Evolutionary conservation across 2,888 invertebrate genomes (phyloP).

Genomic region (Phalera bucephala): DNA sequence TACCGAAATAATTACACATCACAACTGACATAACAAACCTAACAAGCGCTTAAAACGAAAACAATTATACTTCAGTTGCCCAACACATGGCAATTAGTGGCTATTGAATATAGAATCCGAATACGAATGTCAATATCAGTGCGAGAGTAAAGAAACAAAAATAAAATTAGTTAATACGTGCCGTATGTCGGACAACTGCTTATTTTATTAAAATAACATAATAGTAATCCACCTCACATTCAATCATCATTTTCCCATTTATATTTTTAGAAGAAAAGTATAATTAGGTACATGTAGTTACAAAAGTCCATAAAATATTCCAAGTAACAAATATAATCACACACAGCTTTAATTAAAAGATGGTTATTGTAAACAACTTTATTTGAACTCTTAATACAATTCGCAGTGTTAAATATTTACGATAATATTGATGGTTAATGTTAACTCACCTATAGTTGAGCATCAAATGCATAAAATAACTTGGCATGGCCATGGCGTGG

Average conservation of each 20-base stretch:
- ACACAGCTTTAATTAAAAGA: conserved; percentile 37
- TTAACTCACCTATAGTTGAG: conserved; percentile 59
- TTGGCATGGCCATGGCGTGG: conserved; percentile 38
- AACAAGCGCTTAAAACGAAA: no score
- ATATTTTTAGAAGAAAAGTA: conserved; percentile 5
- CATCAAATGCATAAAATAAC: conserved; percentile 46
- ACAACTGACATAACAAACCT: no score
- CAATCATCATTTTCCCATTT: conserved; percentile 10
- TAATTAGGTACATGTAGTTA: conserved; percentile 48
- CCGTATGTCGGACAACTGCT: no score
- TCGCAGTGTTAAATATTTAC: conserved; percentile 42
- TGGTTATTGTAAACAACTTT: conserved; percentile 14
- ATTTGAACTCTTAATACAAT: conserved; percentile 28
- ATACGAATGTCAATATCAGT: no score
- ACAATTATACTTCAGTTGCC: no score
- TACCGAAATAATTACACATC: no score
- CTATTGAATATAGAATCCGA: no score
- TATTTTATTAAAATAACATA: no score
- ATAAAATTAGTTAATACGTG: no score
- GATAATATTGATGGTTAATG: conserved; percentile 32
- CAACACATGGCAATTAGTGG: no score
- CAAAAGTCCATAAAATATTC: conserved; percentile 38
- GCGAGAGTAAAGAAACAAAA: no score
- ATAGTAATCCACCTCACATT: no score
- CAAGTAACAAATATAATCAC: conserved; percentile 8